Percentiles rank a stretch among this genome's conserved stretches.
These are phyloP conservation scores for Eristalis arbustorum DNA, from an alignment of 2,888 invertebrate genomes.

Conservation along the genomic window DNA sequence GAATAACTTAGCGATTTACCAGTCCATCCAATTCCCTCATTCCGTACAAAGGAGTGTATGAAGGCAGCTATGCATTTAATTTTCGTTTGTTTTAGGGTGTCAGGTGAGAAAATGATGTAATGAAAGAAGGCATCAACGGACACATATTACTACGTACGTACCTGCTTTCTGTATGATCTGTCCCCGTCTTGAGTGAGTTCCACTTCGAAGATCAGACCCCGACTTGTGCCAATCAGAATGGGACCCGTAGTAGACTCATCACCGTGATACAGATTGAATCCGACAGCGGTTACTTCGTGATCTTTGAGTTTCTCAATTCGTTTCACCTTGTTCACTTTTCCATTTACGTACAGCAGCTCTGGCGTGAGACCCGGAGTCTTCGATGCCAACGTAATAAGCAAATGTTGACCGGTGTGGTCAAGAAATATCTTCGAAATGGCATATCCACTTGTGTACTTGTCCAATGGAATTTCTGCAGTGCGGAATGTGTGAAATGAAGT, in stretches of 20 bases:
- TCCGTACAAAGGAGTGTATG: conserved; percentile 88
- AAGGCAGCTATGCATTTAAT: conserved; percentile 83
- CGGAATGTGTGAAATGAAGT: not conserved
- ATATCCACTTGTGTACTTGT: conserved; percentile 77
- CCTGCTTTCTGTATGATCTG: conserved; percentile 92
- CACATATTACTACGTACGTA: conserved; percentile 78
- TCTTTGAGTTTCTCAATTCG: conserved; percentile 81
- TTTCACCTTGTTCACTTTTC: conserved; percentile 88
- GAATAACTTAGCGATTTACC: conserved; percentile 80
- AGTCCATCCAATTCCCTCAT: conserved; percentile 87
- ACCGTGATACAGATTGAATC: conserved; percentile 90
- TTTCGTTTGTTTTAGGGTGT: conserved; percentile 10
- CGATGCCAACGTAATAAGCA: conserved; percentile 86
- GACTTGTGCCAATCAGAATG: conserved; percentile 93
- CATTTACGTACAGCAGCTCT: conserved; percentile 90
- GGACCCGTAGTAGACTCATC: conserved; percentile 88
- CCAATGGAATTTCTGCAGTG: conserved; percentile 76
- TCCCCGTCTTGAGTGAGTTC: conserved; percentile 92
- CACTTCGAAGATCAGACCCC: conserved; percentile 94
- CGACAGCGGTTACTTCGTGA: conserved; percentile 94
- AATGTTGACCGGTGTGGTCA: conserved; percentile 93
- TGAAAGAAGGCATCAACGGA: conserved; percentile 4
- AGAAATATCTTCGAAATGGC: conserved; percentile 80
- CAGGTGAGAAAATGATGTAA: conserved; percentile 63
- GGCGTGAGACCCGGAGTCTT: conserved; percentile 81